Base-by-base conservation (phyloP, 2,113 vertebrate species). In the Heptranchias perlo region DNA sequence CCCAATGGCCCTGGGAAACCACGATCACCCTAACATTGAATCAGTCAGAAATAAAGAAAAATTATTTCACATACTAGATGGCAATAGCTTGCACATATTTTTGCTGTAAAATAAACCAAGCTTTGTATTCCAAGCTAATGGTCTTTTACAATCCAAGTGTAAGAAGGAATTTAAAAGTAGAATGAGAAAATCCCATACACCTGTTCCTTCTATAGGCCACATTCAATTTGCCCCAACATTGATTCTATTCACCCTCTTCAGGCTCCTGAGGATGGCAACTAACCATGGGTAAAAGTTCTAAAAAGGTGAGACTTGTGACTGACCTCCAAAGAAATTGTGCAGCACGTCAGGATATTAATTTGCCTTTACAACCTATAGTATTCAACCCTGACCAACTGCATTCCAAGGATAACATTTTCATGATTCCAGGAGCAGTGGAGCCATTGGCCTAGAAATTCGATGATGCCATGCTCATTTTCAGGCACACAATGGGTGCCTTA, bases 1-100 rank as follows among this genome's bases (percentile, higher is more conserved):
- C 99, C 98, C 0, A 96, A 96, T 93, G 96, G 97, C 96, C 99
- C 99, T 69, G 97, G 96, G 92, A 97, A 97, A 82, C 98, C 98
- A 96, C 97, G 98, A 4, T 99, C 98, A 93, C 99, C 99, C 99
- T 99, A 93, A 62, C 6, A 93, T 62, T 62, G 89, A 93, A 62
- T 8, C n/a, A n/a, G 58, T 91, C 89, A 62, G 23, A 23, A 35
- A 93, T 39, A 39, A 21, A 10, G n/a, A 62, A 39, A 92, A 93
- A 62, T 39, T 5, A 91, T 1, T 62, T 93, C 54, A 62, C n/a
- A 64, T 62, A 7, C 4, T 64, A 39, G 14, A 93, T 64, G 16
- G 61, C 61, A 92, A 92, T 18, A 39, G 35, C 6, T 93, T 64
- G n/a, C 58, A n/a, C 54, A 62, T 0, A 4, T 13, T 54, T 89